Evolutionary conservation across 2,113 vertebrate genomes (phyloP).

Genomic region (Thalassoma bifasciatum): DNA sequence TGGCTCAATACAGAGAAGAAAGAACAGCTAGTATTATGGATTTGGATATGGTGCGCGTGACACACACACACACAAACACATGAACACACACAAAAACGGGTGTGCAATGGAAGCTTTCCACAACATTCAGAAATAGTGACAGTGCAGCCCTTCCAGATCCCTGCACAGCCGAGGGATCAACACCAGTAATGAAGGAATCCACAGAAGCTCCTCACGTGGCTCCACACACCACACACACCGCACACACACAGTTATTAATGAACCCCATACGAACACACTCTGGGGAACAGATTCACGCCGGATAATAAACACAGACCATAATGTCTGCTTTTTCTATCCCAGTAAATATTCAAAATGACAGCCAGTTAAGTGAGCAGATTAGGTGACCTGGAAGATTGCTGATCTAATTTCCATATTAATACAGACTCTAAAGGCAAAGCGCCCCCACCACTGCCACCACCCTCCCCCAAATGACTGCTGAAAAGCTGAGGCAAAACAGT

Average conservation of each 20-base stretch:
- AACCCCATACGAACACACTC: constrained; percentile 20
- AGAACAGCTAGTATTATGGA: constrained; percentile 4
- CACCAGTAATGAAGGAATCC: constrained; percentile 32
- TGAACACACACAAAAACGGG: background rate
- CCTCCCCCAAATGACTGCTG: constrained; percentile 5
- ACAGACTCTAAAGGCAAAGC: constrained; percentile 22
- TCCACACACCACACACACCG: constrained; percentile 7
- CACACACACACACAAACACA: background rate
- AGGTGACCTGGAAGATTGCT: constrained; percentile 76
- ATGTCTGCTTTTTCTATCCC: background rate
- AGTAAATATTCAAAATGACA: constrained; percentile 64
- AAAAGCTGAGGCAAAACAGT: constrained; percentile 7
- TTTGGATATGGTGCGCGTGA: background rate
- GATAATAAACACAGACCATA: constrained; percentile 17
- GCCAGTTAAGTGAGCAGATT: constrained; percentile 53
- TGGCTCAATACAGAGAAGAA: background rate
- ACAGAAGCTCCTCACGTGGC: constrained; percentile 21
- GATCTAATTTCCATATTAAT: constrained; percentile 65
- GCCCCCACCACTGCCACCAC: no score
- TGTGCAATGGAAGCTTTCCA: constrained; percentile 7
- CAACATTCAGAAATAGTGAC: constrained; percentile 34
- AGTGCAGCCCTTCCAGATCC: constrained; percentile 25
- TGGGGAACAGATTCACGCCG: constrained; percentile 2
- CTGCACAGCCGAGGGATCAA: constrained; percentile 39
- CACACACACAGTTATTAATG: constrained; percentile 22